Evolutionary conservation across 1,140 invertebrate species (phyloP).

Genomic region (Bombus superbus): DNA sequence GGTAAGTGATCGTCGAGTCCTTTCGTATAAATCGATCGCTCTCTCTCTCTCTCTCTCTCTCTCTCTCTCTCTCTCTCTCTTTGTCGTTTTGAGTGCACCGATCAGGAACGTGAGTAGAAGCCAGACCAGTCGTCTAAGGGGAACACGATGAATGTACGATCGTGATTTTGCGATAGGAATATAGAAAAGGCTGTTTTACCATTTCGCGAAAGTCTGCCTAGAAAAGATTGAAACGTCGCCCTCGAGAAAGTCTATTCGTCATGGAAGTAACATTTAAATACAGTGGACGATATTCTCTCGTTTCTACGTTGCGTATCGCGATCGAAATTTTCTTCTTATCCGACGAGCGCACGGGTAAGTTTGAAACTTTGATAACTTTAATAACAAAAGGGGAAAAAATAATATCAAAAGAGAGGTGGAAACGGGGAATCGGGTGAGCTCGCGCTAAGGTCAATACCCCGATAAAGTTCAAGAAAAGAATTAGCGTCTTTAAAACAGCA

Average conservation of each 20-base stretch:
- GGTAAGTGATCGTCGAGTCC: slow-evolving; percentile 51
- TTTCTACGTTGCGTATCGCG: background rate
- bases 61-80: slow-evolving; percentile 6
- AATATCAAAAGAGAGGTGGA: no score
- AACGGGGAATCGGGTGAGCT: no score
- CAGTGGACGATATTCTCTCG: background rate
- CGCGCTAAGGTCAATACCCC: no score
- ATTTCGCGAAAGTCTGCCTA: background rate
- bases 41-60: background rate
- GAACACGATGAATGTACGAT: slow-evolving; percentile 34
- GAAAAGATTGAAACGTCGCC: background rate
- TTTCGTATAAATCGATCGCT: slow-evolving; percentile 55
- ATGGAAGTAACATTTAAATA: background rate
- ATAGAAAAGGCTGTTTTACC: slow-evolving; percentile 15
- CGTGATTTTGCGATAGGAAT: slow-evolving; percentile 44
- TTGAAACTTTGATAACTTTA: no score
- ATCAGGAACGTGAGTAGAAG: slow-evolving; percentile 43
- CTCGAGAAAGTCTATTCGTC: background rate
- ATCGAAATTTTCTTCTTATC: background rate
- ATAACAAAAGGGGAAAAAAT: no score
- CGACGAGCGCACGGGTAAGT: no score
- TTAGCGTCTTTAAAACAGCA: background rate
- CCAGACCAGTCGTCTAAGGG: background rate
- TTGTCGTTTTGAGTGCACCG: slow-evolving; percentile 31
- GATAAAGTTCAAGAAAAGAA: no score